Percentiles rank a stretch among this genome's conserved stretches.
Conservation (phyloP, 2,888 invertebrate genomes). For the Chrysodeixis includens region DNA sequence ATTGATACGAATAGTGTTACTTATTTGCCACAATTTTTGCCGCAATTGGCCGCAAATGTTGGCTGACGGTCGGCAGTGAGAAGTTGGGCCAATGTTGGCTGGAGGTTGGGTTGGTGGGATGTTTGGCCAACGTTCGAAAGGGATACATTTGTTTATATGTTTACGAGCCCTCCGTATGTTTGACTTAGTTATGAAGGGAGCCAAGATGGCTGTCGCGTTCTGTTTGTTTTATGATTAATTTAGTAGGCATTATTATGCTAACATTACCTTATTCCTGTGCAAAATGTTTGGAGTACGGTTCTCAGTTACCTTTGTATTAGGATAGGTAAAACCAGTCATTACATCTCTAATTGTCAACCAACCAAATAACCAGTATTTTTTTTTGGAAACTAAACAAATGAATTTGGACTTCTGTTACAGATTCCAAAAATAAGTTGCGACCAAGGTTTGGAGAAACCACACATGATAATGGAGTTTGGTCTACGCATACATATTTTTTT, state of each 20-base stretch:
- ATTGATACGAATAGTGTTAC: conserved; percentile 8
- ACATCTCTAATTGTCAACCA: too few species aligned
- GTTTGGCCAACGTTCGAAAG: background rate
- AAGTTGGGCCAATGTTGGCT: background rate
- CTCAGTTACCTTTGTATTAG: background rate
- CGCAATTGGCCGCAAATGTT: background rate
- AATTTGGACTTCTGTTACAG: too few species aligned
- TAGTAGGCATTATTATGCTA: conserved; percentile 4
- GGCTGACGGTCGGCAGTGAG: too few species aligned
- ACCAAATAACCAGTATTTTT: too few species aligned
- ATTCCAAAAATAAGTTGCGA: too few species aligned
- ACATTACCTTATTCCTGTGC: conserved; percentile 1
- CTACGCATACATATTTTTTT: too few species aligned
- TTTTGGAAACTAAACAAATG: too few species aligned
- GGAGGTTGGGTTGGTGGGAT: background rate
- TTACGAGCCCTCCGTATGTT: background rate
- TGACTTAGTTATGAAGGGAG: conserved; percentile 6
- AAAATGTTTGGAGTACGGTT: background rate
- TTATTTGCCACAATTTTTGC: conserved; percentile 1
- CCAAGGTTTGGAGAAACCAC: too few species aligned
- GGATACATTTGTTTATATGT: background rate
- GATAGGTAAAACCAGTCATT: background rate
- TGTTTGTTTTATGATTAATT: background rate
- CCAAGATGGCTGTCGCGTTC: conserved; percentile 1
- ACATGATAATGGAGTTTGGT: too few species aligned